Percentiles rank a stretch among this genome's conserved stretches.
These are phyloP conservation scores for Sylvilagus bachmani DNA, from an alignment of 2,113 vertebrate species.

Conservation along the genomic window DNA sequence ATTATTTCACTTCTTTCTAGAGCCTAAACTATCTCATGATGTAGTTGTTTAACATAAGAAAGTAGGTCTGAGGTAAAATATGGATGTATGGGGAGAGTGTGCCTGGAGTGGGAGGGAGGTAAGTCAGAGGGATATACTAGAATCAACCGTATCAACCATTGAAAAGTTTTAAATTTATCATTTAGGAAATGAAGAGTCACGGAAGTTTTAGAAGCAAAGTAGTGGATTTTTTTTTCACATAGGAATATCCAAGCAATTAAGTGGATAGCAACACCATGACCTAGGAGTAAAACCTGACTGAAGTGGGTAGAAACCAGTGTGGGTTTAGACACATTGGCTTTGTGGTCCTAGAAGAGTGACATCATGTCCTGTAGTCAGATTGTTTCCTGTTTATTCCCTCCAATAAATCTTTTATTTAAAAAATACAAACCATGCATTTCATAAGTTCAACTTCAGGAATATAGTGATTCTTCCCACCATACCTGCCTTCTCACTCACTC, in stretches of 20 bases:
- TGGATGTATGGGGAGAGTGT: background rate
- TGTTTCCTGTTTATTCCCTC: too few relatives aligned
- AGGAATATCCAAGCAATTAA: background rate
- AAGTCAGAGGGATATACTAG: too few relatives aligned
- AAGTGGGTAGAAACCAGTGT: background rate
- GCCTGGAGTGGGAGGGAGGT: background rate
- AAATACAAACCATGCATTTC: too few relatives aligned
- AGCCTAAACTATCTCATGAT: background rate
- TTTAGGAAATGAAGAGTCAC: slow-evolving; percentile 24
- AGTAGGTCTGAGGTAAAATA: background rate
- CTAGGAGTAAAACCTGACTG: background rate
- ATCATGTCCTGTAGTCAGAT: background rate
- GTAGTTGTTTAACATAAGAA: background rate
- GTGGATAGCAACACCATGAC: background rate
- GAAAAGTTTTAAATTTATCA: background rate
- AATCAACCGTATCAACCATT: background rate
- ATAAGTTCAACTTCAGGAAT: too few relatives aligned
- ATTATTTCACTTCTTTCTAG: slow-evolving; percentile 6
- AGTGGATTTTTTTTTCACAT: background rate
- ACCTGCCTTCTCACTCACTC: too few relatives aligned
- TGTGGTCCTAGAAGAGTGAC: background rate
- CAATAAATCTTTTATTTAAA: too few relatives aligned
- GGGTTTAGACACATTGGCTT: background rate
- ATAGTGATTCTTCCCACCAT: too few relatives aligned
- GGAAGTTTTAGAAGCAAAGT: slow-evolving; percentile 6